phyloP scores from a whole-genome alignment of 2,797 vertebrate species.

The Tolypeutes matacus region DNA sequence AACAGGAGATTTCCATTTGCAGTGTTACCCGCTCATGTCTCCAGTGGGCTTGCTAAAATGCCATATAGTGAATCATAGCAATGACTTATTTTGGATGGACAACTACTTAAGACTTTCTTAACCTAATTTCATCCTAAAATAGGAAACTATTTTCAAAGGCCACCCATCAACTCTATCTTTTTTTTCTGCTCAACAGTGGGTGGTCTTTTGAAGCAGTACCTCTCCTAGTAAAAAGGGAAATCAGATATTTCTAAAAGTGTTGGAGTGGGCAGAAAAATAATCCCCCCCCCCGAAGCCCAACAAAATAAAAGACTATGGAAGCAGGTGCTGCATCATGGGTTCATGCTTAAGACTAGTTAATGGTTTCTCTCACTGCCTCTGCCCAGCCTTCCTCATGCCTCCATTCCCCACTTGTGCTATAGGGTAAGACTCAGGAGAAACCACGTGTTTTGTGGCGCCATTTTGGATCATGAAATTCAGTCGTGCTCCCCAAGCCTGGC shows the following conservation, averaged over 20 bases:
- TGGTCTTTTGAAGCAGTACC: conserved; percentile 35
- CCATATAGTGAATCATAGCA: background rate
- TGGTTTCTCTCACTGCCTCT: background rate
- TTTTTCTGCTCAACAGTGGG: conserved; percentile 28
- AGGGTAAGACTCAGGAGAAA: background rate
- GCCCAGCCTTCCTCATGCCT: background rate
- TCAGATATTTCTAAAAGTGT: background rate
- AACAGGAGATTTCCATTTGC: background rate
- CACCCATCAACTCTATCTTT: background rate
- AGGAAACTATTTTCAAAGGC: conserved; percentile 46
- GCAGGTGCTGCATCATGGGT: background rate
- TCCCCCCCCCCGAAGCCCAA: background rate
- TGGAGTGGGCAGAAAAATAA: conserved; percentile 38
- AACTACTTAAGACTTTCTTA: conserved; percentile 25
- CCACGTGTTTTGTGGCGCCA: background rate
- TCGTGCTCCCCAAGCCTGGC: background rate
- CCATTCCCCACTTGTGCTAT: background rate
- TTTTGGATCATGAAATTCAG: background rate
- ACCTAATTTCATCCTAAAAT: conserved; percentile 42
- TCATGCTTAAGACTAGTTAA: background rate
- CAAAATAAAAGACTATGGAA: conserved; percentile 32
- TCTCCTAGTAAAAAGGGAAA: conserved; percentile 53
- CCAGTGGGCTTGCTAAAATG: conserved; percentile 22
- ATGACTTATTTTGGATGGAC: conserved; percentile 49
- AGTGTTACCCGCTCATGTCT: background rate